These are phyloP conservation scores for Theristus sp. DNA, from an alignment of 2,888 invertebrate genomes.

Conservation along the genomic window DNA sequence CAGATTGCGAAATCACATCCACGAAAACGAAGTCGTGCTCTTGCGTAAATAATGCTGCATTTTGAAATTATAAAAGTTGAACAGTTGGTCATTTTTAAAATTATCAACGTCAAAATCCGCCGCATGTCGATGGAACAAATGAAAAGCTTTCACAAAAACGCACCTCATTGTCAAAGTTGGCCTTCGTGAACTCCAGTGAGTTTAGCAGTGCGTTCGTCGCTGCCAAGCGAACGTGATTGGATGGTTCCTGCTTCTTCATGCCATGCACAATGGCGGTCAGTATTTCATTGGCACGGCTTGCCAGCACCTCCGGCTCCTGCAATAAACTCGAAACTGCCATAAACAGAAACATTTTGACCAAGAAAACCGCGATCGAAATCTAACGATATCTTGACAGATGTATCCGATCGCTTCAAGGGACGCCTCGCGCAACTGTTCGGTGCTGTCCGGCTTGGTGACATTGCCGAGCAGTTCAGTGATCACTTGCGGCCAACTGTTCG, in stretches of 20 bases:
- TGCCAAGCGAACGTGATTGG: slow-evolving; percentile 68
- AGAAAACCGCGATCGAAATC: slow-evolving; percentile 9
- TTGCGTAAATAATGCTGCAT: background rate
- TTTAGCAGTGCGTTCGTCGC: slow-evolving; percentile 90
- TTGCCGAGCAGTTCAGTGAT: slow-evolving; percentile 70
- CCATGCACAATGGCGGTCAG: slow-evolving; percentile 96
- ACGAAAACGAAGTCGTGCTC: too few species aligned
- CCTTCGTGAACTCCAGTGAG: slow-evolving; percentile 91
- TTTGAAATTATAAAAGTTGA: too few species aligned
- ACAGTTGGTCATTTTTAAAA: too few species aligned
- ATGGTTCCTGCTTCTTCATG: slow-evolving; percentile 76
- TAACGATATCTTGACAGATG: slow-evolving; percentile 83
- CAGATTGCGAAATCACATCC: too few species aligned
- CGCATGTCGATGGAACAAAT: too few species aligned
- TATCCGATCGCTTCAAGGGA: slow-evolving; percentile 95
- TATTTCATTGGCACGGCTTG: slow-evolving; percentile 80
- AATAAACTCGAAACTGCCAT: background rate
- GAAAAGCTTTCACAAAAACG: background rate
- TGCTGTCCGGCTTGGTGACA: slow-evolving; percentile 52
- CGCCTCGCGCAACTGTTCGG: slow-evolving; percentile 85
- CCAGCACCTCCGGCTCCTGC: slow-evolving; percentile 61
- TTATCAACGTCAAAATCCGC: too few species aligned
- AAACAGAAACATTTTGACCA: background rate
- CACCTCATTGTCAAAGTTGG: slow-evolving; percentile 74
- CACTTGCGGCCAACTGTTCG: slow-evolving; percentile 74